phyloP scores from a whole-genome alignment of 1,140 invertebrate genomes.

The Bemisia tabaci region DNA sequence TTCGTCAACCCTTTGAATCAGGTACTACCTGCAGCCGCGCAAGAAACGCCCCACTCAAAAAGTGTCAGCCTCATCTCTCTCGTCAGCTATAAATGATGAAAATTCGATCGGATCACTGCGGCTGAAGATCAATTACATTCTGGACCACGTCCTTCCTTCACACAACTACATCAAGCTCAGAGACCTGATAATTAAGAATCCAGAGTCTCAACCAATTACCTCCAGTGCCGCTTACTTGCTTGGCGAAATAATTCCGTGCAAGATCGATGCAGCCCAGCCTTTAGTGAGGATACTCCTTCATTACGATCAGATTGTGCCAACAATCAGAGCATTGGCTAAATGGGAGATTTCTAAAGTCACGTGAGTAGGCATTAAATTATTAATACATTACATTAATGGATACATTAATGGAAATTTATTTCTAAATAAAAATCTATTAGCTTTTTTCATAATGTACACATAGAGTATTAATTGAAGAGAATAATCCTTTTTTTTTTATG shows the following conservation, averaged over 20 bases:
- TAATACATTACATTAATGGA: too few species aligned
- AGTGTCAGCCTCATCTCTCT: slow-evolving; percentile 1
- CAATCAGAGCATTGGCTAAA: slow-evolving; percentile 64
- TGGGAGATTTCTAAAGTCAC: slow-evolving; percentile 77
- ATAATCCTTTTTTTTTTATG: too few species aligned
- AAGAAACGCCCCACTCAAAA: slow-evolving; percentile 48
- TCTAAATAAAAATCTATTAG: too few species aligned
- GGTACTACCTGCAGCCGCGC: slow-evolving; percentile 74
- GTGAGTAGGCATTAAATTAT: slow-evolving; percentile 49
- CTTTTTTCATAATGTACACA: too few species aligned
- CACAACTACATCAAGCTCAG: slow-evolving; percentile 62
- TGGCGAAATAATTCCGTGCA: slow-evolving; percentile 69
- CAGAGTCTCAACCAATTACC: slow-evolving; percentile 62
- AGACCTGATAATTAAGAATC: slow-evolving; percentile 57
- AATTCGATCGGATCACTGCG: slow-evolving; percentile 56
- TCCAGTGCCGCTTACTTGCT: slow-evolving; percentile 64
- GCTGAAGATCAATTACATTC: slow-evolving; percentile 72
- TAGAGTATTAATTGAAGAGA: too few species aligned
- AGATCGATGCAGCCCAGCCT: slow-evolving; percentile 75
- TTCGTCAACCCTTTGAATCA: too few species aligned
- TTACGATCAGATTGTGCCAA: slow-evolving; percentile 65
- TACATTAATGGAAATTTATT: too few species aligned
- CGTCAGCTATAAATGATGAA: slow-evolving; percentile 11
- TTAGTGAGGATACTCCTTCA: slow-evolving; percentile 71
- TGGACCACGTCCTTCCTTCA: slow-evolving; percentile 73